phyloP scores from a whole-genome alignment of 1,140 invertebrate genomes.

The Drosophila rufa region DNA sequence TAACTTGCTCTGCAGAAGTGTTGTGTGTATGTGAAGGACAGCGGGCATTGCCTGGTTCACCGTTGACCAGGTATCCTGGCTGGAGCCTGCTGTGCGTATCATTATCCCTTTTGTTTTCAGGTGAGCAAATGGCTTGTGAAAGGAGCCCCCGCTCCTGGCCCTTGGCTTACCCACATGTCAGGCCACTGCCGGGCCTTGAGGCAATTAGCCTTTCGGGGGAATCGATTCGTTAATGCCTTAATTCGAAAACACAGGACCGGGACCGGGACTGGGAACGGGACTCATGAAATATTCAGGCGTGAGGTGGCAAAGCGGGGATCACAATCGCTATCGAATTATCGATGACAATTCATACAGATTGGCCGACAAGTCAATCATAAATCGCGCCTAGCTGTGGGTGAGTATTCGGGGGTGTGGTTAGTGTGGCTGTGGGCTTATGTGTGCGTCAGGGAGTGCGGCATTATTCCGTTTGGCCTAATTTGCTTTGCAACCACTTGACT shows the following conservation, averaged over 20 bases:
- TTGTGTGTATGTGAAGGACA: conserved; percentile 14
- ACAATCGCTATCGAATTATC: conserved; percentile 56
- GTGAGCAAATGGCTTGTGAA: conserved; percentile 62
- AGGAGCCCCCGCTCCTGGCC: conserved; percentile 16
- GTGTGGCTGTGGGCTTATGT: not conserved
- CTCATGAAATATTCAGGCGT: conserved; percentile 59
- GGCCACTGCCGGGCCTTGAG: not conserved
- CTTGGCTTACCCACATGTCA: conserved; percentile 42
- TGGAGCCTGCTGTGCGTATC: conserved; percentile 39
- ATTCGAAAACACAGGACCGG: conserved; percentile 21
- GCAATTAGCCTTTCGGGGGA: conserved; percentile 23
- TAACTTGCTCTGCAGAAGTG: not conserved
- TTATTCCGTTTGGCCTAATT: conserved; percentile 76
- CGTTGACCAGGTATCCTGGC: conserved; percentile 21
- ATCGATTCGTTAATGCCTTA: conserved; percentile 44
- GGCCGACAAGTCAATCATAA: conserved; percentile 60
- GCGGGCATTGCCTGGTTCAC: not conserved
- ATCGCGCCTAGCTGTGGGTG: conserved; percentile 26
- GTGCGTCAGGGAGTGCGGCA: conserved; percentile 8
- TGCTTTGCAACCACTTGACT: conserved; percentile 69
- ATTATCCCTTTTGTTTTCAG: conserved; percentile 69
- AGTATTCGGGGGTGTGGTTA: not conserved
- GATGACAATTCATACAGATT: conserved; percentile 62
- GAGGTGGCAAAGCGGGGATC: conserved; percentile 27
- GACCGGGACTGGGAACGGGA: conserved; percentile 5